These are phyloP conservation scores for Aphaenogaster ashmeadi DNA, from an alignment of 1,140 invertebrate species.

Conservation along the genomic window DNA sequence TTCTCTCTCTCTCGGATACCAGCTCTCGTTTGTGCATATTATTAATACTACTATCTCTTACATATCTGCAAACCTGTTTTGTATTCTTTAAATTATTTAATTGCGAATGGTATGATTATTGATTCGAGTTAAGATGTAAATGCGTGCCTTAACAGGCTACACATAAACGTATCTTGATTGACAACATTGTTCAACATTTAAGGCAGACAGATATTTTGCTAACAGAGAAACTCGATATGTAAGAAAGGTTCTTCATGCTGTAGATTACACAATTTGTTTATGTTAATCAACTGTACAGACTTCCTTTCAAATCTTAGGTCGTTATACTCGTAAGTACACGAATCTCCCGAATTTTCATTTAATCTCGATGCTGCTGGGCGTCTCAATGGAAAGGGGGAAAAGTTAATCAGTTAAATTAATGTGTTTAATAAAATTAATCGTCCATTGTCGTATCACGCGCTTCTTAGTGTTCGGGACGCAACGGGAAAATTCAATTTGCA, in stretches of 20 bases:
- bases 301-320: background rate
- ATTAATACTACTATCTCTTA: constrained; percentile 79
- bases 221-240: constrained; percentile 5
- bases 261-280: constrained; percentile 18
- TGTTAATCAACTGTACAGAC: background rate
- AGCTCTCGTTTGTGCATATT: constrained; percentile 76
- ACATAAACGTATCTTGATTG: background rate
- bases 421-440: constrained; percentile 28
- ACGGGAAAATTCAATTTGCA: constrained; percentile 34
- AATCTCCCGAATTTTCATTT: constrained; percentile 1
- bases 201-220: constrained; percentile 4
- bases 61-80: constrained; percentile 66
- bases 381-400: constrained; percentile 8
- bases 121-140: constrained; percentile 32
- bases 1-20: constrained; percentile 62
- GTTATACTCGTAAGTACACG: background rate
- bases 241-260: background rate
- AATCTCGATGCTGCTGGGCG: background rate
- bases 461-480: background rate
- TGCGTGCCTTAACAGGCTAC: constrained; percentile 13
- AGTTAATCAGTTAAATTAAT: constrained; percentile 11
- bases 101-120: constrained; percentile 54
- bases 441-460: background rate
- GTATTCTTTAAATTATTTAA: constrained; percentile 76
- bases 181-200: background rate